Evolutionary conservation across 2,797 vertebrate species (phyloP).

Genomic region (Lutjanus campechanus): DNA sequence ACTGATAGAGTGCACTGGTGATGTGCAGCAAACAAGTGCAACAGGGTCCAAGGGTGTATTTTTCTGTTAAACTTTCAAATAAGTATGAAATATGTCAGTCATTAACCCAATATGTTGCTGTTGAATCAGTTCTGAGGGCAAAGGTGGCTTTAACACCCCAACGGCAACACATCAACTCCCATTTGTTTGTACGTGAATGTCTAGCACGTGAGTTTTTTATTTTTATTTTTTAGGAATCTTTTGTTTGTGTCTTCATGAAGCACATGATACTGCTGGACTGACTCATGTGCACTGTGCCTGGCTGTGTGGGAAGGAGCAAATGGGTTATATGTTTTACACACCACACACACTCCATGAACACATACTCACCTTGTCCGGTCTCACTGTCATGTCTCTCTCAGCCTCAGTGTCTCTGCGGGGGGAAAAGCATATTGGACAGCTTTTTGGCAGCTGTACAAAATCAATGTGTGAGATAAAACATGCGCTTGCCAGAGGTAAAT

Average conservation of each 20-base stretch:
- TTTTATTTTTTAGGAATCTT: slow-evolving; percentile 3
- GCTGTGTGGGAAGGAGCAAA: slow-evolving; percentile 4
- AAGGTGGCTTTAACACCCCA: slow-evolving; percentile 18
- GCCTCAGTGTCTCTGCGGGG: slow-evolving; percentile 31
- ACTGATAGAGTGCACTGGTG: not conserved
- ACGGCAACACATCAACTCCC: not conserved
- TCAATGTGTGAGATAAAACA: slow-evolving; percentile 82
- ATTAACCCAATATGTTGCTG: slow-evolving; percentile 48
- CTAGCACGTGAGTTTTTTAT: not conserved
- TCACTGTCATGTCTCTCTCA: slow-evolving; percentile 33
- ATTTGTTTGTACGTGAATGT: not conserved
- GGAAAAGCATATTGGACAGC: slow-evolving; percentile 58
- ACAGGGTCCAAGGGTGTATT: not conserved
- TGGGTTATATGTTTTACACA: slow-evolving; percentile 6
- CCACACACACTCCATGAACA: slow-evolving; percentile 1
- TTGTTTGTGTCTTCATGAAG: slow-evolving; percentile 12
- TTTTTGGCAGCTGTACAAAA: slow-evolving; percentile 82
- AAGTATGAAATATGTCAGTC: slow-evolving; percentile 23
- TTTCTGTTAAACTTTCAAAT: slow-evolving; percentile 3
- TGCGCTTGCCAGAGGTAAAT: slow-evolving; percentile 75
- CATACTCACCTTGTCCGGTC: not conserved
- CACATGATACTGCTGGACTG: slow-evolving; percentile 7
- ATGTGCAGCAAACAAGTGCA: not conserved
- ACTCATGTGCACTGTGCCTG: slow-evolving; percentile 16
- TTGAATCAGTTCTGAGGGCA: slow-evolving; percentile 1